Evolutionary conservation across 2,888 invertebrate species (phyloP).

Genomic region (Heliconius ismenius): DNA sequence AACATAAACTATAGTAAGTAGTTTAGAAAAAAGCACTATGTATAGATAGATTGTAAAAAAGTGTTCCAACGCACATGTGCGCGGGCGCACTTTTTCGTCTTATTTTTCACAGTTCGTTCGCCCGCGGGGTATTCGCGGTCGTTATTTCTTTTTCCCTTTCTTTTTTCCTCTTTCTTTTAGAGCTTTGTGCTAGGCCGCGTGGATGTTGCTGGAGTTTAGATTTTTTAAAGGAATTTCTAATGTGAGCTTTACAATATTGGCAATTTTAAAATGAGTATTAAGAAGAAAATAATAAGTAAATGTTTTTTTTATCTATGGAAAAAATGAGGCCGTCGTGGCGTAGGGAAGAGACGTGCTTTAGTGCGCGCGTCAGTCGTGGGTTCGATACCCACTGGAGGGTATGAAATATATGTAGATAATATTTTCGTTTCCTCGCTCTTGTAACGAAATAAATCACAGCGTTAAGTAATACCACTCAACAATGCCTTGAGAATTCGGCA

Average conservation of each 20-base stretch:
- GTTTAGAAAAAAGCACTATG: background rate
- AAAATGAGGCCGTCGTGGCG: background rate
- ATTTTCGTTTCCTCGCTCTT: no score
- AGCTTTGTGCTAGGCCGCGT: slow-evolving; percentile 72
- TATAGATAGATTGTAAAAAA: slow-evolving; percentile 58
- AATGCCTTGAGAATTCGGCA: background rate
- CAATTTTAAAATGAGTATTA: no score
- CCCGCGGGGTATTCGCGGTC: slow-evolving; percentile 73
- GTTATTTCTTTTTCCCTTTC: slow-evolving; percentile 54
- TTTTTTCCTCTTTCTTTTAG: slow-evolving; percentile 53
- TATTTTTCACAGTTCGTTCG: slow-evolving; percentile 79
- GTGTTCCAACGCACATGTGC: slow-evolving; percentile 79
- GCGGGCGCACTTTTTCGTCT: slow-evolving; percentile 72
- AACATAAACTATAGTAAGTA: background rate
- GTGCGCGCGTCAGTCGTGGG: no score
- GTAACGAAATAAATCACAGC: no score
- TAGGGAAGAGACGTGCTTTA: no score
- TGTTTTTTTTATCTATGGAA: background rate
- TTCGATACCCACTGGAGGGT: background rate
- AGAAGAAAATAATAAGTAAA: no score
- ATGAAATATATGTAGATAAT: background rate
- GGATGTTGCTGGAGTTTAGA: slow-evolving; percentile 61
- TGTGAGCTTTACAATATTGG: background rate
- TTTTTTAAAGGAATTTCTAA: slow-evolving; percentile 13
- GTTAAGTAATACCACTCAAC: no score